Conservation (phyloP, 2,113 vertebrate species). For the Balaenoptera acutorostrata region DNA sequence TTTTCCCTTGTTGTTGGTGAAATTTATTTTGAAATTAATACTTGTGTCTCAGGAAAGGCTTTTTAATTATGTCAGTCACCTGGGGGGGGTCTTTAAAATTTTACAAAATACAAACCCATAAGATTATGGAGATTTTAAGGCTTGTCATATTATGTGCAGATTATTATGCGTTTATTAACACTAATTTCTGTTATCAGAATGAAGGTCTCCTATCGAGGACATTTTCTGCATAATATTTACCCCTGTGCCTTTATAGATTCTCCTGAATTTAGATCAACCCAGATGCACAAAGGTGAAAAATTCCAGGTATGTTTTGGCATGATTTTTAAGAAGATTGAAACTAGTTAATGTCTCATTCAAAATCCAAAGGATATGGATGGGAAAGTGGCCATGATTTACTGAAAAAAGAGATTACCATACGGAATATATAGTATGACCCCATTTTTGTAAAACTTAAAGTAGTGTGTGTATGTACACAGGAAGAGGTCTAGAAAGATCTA, state of each 20-base stretch:
- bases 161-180: background rate
- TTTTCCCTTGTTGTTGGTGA: background rate
- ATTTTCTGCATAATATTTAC: conserved; percentile 99
- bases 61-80: background rate
- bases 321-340: conserved; percentile 26
- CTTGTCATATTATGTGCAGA: background rate
- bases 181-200: conserved; percentile 87
- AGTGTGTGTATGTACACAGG: background rate
- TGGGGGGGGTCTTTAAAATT: background rate
- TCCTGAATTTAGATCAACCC: conserved; percentile 96
- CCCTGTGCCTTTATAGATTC: conserved; percentile 98
- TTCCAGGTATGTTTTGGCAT: conserved; percentile 90
- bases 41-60: background rate
- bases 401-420: background rate
- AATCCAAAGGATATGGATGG: background rate
- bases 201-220: conserved; percentile 97
- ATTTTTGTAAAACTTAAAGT: background rate
- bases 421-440: background rate
- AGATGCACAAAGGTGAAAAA: conserved; percentile 95
- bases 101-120: background rate
- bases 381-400: background rate
- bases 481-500: background rate
- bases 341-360: background rate
- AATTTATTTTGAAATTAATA: conserved; percentile 21
- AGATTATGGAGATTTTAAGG: background rate